Evolutionary conservation across 2,113 vertebrate genomes (phyloP).

Genomic region (Hiodon tergisus): DNA sequence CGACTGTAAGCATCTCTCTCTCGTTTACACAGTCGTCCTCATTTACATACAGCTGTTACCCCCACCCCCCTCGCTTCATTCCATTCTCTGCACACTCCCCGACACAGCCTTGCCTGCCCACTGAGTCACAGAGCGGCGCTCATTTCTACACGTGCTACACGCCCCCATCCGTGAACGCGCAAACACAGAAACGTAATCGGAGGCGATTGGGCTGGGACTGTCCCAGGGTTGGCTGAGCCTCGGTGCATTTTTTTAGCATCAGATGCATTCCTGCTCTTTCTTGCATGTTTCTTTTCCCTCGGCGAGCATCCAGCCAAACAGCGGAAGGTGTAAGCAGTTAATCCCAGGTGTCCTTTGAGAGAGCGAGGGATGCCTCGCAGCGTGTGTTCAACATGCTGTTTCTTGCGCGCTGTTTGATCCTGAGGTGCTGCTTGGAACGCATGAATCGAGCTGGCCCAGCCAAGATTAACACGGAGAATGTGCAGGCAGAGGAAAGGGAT

Average conservation of each 20-base stretch:
- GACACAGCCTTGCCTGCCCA: not conserved
- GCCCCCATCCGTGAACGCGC: no score
- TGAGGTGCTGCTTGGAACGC: not conserved
- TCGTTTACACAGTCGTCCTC: not conserved
- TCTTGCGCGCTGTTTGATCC: not conserved
- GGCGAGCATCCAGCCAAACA: not conserved
- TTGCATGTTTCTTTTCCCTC: no score
- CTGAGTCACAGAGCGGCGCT: not conserved
- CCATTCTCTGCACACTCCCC: not conserved
- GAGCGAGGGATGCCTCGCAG: not conserved
- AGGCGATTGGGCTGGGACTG: no score
- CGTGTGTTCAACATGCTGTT: not conserved
- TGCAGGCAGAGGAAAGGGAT: not conserved
- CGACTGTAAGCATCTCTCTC: conserved; percentile 65
- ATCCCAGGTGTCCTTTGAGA: not conserved
- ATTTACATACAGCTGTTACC: not conserved
- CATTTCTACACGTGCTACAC: no score
- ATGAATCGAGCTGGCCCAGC: not conserved
- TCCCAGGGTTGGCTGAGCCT: no score
- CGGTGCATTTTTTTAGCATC: no score
- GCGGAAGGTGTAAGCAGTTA: not conserved
- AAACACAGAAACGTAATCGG: no score
- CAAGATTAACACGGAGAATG: not conserved
- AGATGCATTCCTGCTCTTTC: no score
- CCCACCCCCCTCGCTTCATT: not conserved